Percentiles rank a stretch among this genome's conserved stretches.
These are phyloP conservation scores for Zaprionus tsacasi DNA, from an alignment of 1,140 invertebrate species.

Conservation along the genomic window DNA sequence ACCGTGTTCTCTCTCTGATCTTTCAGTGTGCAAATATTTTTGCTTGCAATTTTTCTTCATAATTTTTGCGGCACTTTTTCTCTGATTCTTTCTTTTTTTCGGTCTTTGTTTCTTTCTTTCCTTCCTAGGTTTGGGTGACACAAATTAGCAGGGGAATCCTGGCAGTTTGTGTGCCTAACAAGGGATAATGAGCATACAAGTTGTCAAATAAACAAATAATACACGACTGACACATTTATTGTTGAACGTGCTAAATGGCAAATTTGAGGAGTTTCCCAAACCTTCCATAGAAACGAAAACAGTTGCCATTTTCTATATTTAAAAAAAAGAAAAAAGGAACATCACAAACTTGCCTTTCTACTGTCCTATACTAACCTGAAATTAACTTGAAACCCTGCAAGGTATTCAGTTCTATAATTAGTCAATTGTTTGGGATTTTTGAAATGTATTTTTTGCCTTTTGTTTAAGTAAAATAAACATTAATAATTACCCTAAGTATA, in stretches of 20 bases:
- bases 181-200: conserved; percentile 72
- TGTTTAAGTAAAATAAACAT: too few species aligned
- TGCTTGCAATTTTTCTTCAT: conserved; percentile 69
- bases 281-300: conserved; percentile 56
- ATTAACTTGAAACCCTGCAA: background rate
- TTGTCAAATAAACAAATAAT: conserved; percentile 52
- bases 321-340: background rate
- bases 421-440: background rate
- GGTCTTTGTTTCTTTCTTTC: too few species aligned
- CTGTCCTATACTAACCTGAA: background rate
- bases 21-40: conserved; percentile 64
- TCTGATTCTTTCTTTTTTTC: conserved; percentile 4
- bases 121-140: conserved; percentile 15
- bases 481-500: too few species aligned
- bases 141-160: conserved; percentile 40
- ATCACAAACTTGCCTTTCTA: background rate
- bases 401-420: background rate
- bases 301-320: conserved; percentile 40
- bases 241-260: conserved; percentile 59
- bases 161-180: conserved; percentile 45
- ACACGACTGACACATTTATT: conserved; percentile 26
- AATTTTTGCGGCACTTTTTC: conserved; percentile 76
- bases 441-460: too few species aligned
- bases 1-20: conserved; percentile 13
- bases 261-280: conserved; percentile 45